phyloP scores from a whole-genome alignment of 2,113 vertebrate species.

The Cygnus buccinator region DNA sequence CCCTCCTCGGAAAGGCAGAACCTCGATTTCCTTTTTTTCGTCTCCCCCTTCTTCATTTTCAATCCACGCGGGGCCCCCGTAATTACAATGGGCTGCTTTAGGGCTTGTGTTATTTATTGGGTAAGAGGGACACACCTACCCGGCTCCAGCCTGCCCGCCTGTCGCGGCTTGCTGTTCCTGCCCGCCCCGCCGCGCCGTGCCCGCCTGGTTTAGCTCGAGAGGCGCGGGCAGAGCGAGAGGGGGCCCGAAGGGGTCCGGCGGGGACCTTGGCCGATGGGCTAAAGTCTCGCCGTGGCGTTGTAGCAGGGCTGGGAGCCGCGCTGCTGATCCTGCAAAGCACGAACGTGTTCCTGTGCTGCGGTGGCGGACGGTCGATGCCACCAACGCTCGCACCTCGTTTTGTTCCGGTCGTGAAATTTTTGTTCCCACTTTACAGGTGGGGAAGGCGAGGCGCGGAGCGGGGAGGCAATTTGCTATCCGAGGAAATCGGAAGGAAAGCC shows the following conservation, averaged over 20 bases:
- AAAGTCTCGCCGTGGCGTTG: no score
- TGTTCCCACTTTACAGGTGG: neutral
- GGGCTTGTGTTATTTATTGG: constrained; percentile 66
- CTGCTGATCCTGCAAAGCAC: neutral
- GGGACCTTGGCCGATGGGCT: neutral
- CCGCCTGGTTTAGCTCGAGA: neutral
- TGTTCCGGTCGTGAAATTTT: neutral
- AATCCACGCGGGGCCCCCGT: constrained; percentile 57
- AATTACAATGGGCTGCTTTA: constrained; percentile 65
- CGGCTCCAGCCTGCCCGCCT: neutral
- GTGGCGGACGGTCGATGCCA: fast-evolving
- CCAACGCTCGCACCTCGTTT: neutral
- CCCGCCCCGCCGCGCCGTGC: neutral
- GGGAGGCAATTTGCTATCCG: neutral
- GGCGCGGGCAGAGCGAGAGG: fast-evolving
- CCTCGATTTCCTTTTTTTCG: constrained; percentile 50
- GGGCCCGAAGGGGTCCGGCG: neutral
- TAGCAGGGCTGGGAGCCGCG: fast-evolving
- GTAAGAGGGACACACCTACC: constrained; percentile 58
- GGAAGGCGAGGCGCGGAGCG: neutral
- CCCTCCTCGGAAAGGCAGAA: constrained; percentile 58
- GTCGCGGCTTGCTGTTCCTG: neutral
- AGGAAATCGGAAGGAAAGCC: fast-evolving
- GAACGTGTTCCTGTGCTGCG: fast-evolving
- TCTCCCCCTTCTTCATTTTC: constrained; percentile 35